Conservation (phyloP, 2,888 invertebrate genomes). For the Cataglyphis albicans region DNA sequence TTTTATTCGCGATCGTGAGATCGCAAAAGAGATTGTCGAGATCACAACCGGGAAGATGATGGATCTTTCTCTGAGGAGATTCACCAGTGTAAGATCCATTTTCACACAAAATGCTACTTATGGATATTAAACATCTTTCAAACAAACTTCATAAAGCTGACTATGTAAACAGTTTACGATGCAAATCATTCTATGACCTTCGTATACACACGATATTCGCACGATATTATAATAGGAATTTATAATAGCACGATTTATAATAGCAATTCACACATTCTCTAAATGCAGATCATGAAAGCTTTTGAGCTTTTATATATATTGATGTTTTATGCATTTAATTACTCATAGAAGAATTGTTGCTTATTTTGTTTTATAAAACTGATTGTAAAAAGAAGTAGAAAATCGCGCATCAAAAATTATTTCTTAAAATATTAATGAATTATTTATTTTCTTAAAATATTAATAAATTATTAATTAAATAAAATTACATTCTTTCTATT, state of each 20-base stretch:
- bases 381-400: background rate
- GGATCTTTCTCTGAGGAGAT: constrained; percentile 58
- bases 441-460: background rate
- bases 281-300: constrained; percentile 7
- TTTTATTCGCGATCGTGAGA: constrained; percentile 27
- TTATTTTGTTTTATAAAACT: background rate
- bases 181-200: background rate
- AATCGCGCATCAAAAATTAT: background rate
- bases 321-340: background rate
- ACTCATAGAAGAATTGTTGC: background rate
- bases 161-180: constrained; percentile 1
- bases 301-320: constrained; percentile 1
- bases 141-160: background rate
- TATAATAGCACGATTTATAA: constrained; percentile 3
- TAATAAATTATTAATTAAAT: background rate
- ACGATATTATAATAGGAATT: background rate
- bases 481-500: too few relatives aligned
- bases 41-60: constrained; percentile 64
- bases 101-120: background rate
- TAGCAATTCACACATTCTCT: constrained; percentile 13
- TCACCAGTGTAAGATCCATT: constrained; percentile 44
- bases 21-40: constrained; percentile 55
- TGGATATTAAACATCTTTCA: constrained; percentile 27
- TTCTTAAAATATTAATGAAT: constrained; percentile 4
- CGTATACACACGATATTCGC: background rate